Evolutionary conservation across 1,140 invertebrate genomes (phyloP), one percentile per base, ranked within the genome.

Genomic region (Cydia fagiglandana): DNA sequence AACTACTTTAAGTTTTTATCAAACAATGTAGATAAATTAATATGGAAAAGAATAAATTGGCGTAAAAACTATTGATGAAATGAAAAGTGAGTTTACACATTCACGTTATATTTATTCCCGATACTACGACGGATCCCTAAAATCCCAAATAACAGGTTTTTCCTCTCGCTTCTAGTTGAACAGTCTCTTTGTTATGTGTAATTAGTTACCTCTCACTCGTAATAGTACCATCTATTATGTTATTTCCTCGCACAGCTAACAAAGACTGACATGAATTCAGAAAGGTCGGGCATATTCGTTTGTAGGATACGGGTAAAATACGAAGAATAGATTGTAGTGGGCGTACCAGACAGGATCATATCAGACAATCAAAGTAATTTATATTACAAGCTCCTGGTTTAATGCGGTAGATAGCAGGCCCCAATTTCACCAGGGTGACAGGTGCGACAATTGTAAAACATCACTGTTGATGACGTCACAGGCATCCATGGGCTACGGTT

Each of bases 181-280:
- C 56, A 61, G 56, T 61, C 56, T 61, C 56, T 61, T 24, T 61
- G 20, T 61, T 61, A 61, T 61, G 20, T 61, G 56, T 61, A 61
- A 61, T 61, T 61, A 61, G 56, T 61, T 61, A 53, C 50, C 56
- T 61, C 56, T 61, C 56, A 61, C 56, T 61, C 17, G 56, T 61
- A 61, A 53, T 53, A 53, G 50, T 47, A 47, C 45, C 45, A 56
- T 56, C 53, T 56, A 56, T 56, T 56, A 56, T 17, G 53, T 61
- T 61, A 53, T 53, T 53, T 53, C 50, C 50, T 61, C 56, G 10
- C 24, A 61, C 56, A 24, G 56, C 17, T 61, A 61, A 61, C 56
- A 61, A 61, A 61, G 56, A 24, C 56, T 61, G 56, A 61, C 50
- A 17, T 53, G 17, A 24, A 24, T 61, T 61, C 56, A 10, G 56